phyloP scores from a whole-genome alignment of 2,113 vertebrate species.

The Zootoca vivipara region DNA sequence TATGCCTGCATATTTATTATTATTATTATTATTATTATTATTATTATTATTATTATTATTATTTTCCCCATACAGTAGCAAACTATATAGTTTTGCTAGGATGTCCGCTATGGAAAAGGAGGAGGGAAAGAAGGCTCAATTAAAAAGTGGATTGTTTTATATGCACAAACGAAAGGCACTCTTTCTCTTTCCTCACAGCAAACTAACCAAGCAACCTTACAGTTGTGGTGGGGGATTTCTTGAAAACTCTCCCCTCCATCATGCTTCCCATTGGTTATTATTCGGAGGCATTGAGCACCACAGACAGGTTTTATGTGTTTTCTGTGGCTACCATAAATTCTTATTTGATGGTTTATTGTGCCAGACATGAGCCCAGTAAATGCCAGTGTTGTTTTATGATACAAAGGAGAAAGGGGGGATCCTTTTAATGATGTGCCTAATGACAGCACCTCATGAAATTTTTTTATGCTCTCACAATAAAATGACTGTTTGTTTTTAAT shows the following conservation, averaged over 20 bases:
- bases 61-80: neutral
- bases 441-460: slow-evolving; percentile 53
- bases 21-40: too few species aligned
- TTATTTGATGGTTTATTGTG: slow-evolving; percentile 39
- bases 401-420: slow-evolving; percentile 23
- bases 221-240: neutral
- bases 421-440: slow-evolving; percentile 53
- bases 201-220: neutral
- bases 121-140: too few species aligned
- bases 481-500: slow-evolving; percentile 51
- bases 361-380: slow-evolving; percentile 35
- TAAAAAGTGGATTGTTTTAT: too few species aligned
- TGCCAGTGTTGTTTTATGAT: slow-evolving; percentile 23
- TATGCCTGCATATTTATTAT: neutral
- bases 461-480: slow-evolving; percentile 43
- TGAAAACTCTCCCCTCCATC: too few species aligned
- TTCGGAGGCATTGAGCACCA: slow-evolving; percentile 8
- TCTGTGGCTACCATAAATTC: slow-evolving; percentile 38
- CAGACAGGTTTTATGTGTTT: slow-evolving; percentile 22
- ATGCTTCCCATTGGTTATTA: neutral
- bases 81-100: neutral
- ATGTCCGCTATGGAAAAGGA: neutral
- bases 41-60: too few species aligned
- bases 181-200: neutral
- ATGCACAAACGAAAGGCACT: too few species aligned